Base-by-base conservation (phyloP, 1,140 invertebrate genomes). In the Dendroctonus ponderosae region DNA sequence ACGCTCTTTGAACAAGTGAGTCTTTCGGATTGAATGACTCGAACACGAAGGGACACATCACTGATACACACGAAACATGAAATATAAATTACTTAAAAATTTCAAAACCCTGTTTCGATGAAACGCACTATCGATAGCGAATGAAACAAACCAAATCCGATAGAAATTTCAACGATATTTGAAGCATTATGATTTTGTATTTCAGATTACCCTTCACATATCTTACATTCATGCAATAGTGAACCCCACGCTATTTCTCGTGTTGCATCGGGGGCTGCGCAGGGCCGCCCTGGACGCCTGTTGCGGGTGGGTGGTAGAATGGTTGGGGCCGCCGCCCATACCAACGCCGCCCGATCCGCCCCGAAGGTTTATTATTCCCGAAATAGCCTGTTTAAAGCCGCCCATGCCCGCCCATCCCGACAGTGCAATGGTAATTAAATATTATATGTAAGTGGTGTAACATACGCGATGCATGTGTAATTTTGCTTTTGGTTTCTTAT, bases 211-310 rank as follows among this genome's bases (percentile, higher is more conserved):
- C 41, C 82, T 96, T 66, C 91, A 93, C 82, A 90, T 93, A 77
- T 91, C 91, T 44, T 92, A 93, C 79, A 87, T 92, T 56, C 92
- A 94, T 79, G 90, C 91, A 7, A 92, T 92, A 72, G 89, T 93
- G 50, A 93, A 93, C 77, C 91, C 91, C 0, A 86, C 89, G 7
- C 80, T 94, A 48, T 92, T 94, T 77, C 82, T 94, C 68, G 85
- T 89, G 26, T 81, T 94, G 39, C 91, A 94, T 75, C 83, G 86
- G 38, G 89, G 89, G 2, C 79, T 91, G n/a, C 81, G 90, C 7
- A 82, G 86, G 43, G 89, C 89, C 0, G 85, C 86, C 26, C 79
- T 87, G 6, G 87, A 90, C 71, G 78, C 90, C 7, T 90, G 89
- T 80, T 91, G 88, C 75, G 85, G 86, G 5, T 90, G 87, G 84